Conservation (phyloP, 2,797 vertebrate species). For the Eurystomus glaucurus region DNA sequence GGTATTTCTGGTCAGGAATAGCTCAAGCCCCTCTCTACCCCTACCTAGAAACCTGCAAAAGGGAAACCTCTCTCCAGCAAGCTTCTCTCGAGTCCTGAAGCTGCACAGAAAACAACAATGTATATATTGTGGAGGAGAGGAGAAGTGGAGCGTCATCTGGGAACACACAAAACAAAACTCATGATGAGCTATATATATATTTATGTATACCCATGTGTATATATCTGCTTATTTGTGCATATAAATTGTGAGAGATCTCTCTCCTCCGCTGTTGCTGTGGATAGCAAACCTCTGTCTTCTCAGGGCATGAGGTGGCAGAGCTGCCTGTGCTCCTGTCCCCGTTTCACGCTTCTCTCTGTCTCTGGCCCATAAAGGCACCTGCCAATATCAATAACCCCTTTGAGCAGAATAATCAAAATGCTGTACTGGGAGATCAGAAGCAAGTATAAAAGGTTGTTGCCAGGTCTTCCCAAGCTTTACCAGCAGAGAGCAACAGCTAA, state of each 20-base stretch:
- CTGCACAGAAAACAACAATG: background rate
- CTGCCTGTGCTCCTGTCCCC: background rate
- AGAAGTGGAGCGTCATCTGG: background rate
- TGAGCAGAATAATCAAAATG: background rate
- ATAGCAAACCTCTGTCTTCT: background rate
- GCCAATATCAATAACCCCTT: background rate
- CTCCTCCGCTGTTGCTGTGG: background rate
- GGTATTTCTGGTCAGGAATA: background rate
- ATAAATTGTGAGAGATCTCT: background rate
- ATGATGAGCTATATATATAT: background rate
- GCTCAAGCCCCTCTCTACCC: background rate
- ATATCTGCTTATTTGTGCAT: background rate
- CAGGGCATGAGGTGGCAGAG: fast-evolving
- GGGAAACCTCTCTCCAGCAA: background rate
- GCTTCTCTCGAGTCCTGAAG: background rate
- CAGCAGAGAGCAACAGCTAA: slow-evolving; percentile 2
- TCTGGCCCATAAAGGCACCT: background rate
- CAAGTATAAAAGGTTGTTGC: background rate
- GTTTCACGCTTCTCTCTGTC: fast-evolving
- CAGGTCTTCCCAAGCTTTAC: background rate
- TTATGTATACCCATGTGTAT: background rate
- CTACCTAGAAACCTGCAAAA: background rate
- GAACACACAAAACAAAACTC: background rate
- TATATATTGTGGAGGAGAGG: background rate
- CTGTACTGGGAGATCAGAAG: background rate